These are phyloP conservation scores for Mustelus asterias DNA, from an alignment of 2,113 vertebrate species.

Conservation along the genomic window DNA sequence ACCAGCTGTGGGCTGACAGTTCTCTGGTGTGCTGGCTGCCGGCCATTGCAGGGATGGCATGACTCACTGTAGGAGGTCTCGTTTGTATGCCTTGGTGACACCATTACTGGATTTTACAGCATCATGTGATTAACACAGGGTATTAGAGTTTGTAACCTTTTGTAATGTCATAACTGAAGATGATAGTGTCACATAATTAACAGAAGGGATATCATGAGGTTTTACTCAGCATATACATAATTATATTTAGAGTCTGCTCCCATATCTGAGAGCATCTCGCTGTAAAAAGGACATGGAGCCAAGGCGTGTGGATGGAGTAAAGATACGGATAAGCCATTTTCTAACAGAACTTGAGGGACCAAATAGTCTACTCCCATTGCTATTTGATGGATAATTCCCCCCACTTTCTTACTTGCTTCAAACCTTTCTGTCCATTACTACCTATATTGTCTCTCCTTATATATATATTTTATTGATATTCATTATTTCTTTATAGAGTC, in stretches of 20 bases:
- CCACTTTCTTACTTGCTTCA: neutral
- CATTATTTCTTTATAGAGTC: neutral
- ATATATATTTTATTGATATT: neutral
- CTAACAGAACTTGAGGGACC: neutral
- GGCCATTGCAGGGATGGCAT: neutral
- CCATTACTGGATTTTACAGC: conserved; percentile 21
- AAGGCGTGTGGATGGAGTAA: neutral
- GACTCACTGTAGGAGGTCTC: conserved; percentile 1
- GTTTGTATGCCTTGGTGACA: conserved; percentile 18
- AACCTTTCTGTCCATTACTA: neutral
- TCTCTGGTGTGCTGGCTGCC: neutral
- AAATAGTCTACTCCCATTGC: neutral
- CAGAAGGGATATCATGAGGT: neutral
- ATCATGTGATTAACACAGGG: conserved; percentile 13
- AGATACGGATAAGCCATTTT: neutral
- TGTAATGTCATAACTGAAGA: conserved; percentile 27
- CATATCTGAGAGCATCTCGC: neutral
- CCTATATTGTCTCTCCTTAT: neutral
- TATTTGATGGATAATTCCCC: neutral
- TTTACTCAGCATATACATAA: neutral
- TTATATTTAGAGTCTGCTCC: neutral
- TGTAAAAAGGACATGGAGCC: neutral
- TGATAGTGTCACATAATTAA: neutral
- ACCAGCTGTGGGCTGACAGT: conserved; percentile 24
- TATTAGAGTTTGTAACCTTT: conserved; percentile 17